These are phyloP conservation scores for Halocaridina rubra DNA, from an alignment of 2,888 invertebrate species.

Conservation along the genomic window DNA sequence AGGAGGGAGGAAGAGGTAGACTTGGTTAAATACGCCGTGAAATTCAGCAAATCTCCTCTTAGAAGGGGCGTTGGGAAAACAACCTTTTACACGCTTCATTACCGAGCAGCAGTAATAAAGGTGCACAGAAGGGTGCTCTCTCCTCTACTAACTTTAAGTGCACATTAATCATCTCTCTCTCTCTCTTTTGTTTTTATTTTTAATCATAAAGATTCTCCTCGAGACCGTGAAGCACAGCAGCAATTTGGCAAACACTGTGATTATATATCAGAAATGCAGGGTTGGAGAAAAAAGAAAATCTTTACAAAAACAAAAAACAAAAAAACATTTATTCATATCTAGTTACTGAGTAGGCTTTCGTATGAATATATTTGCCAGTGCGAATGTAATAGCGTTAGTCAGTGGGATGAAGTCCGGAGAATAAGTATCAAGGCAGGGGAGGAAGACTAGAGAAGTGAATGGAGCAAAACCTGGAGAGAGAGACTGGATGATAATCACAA, in stretches of 20 bases:
- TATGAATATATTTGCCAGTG: too few species aligned
- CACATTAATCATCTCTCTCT: constrained; percentile 30
- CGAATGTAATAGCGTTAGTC: too few species aligned
- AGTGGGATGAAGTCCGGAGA: too few species aligned
- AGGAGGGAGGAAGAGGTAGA: not conserved
- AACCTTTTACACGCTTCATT: constrained; percentile 33
- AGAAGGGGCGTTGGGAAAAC: constrained; percentile 29
- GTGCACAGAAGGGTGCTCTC: not conserved
- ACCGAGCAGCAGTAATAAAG: constrained; percentile 24
- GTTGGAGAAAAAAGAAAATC: constrained; percentile 53
- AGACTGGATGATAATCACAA: constrained; percentile 33
- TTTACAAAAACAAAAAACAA: constrained; percentile 3
- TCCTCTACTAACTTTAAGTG: not conserved
- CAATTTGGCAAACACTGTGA: too few species aligned
- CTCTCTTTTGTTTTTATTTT: constrained; percentile 1
- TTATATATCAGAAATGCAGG: too few species aligned
- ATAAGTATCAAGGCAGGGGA: constrained; percentile 1
- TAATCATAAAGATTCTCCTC: not conserved
- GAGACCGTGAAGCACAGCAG: not conserved
- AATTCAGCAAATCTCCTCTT: constrained; percentile 1
- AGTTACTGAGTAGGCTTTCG: too few species aligned
- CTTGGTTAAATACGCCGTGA: constrained; percentile 25
- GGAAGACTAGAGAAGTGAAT: not conserved
- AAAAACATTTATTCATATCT: too few species aligned
- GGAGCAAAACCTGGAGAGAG: not conserved